Evolutionary conservation across 2,888 invertebrate species (phyloP), one percentile per base, ranked within the genome.

Genomic region (Protonemura montana): DNA sequence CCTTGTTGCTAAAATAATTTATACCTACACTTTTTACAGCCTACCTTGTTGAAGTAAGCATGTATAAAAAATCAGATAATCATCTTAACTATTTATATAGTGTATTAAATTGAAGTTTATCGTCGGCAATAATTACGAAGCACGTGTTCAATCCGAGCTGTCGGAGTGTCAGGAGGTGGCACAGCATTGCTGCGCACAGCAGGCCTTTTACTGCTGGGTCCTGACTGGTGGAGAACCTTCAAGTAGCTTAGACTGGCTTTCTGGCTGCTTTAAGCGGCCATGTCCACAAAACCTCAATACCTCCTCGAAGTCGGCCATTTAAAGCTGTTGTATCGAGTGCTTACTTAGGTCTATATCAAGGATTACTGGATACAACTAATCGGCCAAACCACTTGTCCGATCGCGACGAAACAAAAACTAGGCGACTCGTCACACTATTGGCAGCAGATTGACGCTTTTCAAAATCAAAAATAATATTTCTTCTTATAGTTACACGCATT

Each of bases 111-210:
- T 59, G 59, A 83, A 42, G 82, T 83, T 83, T 83, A 83, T 83
- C 35, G 42, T 42, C 42, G 82, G 82, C 27, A 83, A 83, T 83
- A 83, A 83, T 83, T 83, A 83, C 35, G 41, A 83, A 83, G 35
- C 35, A 83, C 26, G 30, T 83, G 82, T 30, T 83, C 35, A 83
- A 83, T 83, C 26, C 13, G 21, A 16, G n/a, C 41, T 83, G 82
- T 83, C 41, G 29, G 82, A 25, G 42, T 41, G 82, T 83, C 78
- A 78, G 21, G 78, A 28, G 28, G 78, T 78, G 78, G 78, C 21
- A 59, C 59, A 59, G 16, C 16, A 59, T 6, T 26, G 82, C 41
- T 83, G 82, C n/a, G 13, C 82, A 5, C 82, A 83, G 82, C 82
- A 25, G 82, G 82, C 82, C 35, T 2, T n/a, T 41, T 30, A 35